phyloP scores from a whole-genome alignment of 30 jellyfish, hydroid and myxozoan species.

The Aurelia sp. region DNA sequence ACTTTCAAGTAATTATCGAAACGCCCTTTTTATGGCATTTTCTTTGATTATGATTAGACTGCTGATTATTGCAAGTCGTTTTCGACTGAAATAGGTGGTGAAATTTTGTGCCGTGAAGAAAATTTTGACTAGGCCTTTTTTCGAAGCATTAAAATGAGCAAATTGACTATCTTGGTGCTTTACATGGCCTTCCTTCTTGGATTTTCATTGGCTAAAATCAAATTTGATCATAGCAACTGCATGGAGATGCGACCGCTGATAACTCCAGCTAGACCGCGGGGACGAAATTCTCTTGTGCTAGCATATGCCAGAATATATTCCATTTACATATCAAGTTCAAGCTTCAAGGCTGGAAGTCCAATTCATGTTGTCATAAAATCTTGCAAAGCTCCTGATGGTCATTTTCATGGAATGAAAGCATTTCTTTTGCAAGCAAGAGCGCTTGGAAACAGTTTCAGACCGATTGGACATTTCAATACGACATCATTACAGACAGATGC shows the following conservation, averaged over 20 bases:
- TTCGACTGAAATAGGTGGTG: no score
- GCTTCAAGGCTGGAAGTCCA: constrained; percentile 50
- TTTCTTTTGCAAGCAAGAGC: constrained; percentile 47
- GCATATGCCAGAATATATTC: constrained; percentile 49
- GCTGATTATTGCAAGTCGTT: no score
- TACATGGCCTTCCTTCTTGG: no score
- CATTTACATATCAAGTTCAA: constrained; percentile 38
- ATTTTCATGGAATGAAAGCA: constrained; percentile 48
- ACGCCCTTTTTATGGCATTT: no score
- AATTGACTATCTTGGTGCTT: no score
- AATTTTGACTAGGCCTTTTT: no score
- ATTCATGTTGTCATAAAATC: constrained; percentile 27
- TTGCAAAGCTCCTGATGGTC: constrained; percentile 34
- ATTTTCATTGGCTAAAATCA: neutral
- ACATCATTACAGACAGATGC: constrained; percentile 44
- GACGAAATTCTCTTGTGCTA: constrained; percentile 26
- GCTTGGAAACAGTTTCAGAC: constrained; percentile 27
- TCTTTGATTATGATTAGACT: no score
- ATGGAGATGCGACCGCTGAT: constrained; percentile 54
- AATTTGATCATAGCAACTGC: constrained; percentile 42
- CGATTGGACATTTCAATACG: constrained; percentile 35
- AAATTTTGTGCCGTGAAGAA: no score
- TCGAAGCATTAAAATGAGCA: no score
- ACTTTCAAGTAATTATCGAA: no score
- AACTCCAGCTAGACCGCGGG: neutral